These are phyloP conservation scores for Poecilia latipinna DNA, from an alignment of 2,113 vertebrate genomes.

Conservation along the genomic window DNA sequence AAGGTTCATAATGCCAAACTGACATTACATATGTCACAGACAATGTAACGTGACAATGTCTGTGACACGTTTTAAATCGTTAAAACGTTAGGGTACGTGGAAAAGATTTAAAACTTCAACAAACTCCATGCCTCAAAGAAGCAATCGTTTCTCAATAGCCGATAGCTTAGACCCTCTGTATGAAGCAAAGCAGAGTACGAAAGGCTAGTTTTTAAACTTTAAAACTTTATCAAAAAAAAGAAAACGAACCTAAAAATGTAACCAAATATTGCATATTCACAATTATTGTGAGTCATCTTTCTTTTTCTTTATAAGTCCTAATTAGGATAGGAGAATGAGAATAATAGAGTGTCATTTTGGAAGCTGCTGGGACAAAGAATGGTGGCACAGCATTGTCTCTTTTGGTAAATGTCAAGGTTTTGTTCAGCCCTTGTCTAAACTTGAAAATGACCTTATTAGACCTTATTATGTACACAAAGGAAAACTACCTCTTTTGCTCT, in stretches of 20 bases:
- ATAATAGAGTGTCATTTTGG: neutral
- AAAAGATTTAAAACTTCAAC: too few species aligned
- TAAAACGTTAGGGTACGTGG: too few species aligned
- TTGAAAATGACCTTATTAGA: slow-evolving; percentile 4
- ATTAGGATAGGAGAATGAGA: neutral
- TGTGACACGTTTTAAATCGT: too few species aligned
- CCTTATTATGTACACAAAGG: neutral
- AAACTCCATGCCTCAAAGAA: too few species aligned
- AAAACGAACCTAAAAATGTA: neutral
- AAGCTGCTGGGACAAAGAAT: slow-evolving; percentile 4
- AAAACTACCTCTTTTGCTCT: neutral
- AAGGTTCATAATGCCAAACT: too few species aligned
- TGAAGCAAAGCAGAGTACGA: too few species aligned
- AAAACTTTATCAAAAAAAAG: neutral
- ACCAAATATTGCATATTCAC: neutral
- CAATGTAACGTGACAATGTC: too few species aligned
- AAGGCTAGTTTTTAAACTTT: neutral
- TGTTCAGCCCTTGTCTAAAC: neutral
- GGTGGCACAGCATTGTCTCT: neutral
- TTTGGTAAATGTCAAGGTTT: slow-evolving; percentile 28
- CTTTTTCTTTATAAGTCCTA: neutral
- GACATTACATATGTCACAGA: too few species aligned
- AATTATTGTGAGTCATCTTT: neutral
- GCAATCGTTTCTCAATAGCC: too few species aligned
- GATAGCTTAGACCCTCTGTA: too few species aligned